A percentile compares a stretch with the other conserved stretches of the same genome.
Evolutionary conservation across 1,140 invertebrate species (phyloP).

Genomic region (Drosophila ficusphila): DNA sequence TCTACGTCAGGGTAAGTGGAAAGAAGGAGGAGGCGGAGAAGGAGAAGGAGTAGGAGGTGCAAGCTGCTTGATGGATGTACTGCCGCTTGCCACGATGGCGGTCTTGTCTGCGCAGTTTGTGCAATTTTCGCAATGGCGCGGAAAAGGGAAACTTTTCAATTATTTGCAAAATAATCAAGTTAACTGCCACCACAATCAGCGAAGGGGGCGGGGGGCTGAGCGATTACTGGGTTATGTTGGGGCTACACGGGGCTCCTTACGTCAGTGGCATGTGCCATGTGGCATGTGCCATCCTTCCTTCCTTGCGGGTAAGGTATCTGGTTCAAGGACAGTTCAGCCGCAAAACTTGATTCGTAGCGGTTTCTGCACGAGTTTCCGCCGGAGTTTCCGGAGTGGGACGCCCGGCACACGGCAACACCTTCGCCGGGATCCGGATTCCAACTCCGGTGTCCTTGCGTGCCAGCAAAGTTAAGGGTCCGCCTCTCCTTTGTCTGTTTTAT

Average conservation of each 20-base stretch:
- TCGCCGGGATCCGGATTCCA: slow-evolving; percentile 22
- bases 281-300: not conserved
- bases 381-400: slow-evolving; percentile 30
- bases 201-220: slow-evolving; percentile 2
- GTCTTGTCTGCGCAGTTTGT: slow-evolving; percentile 56
- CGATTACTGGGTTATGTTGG: slow-evolving; percentile 10
- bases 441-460: slow-evolving; percentile 62
- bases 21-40: slow-evolving; percentile 32
- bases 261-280: slow-evolving; percentile 26
- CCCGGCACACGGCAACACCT: slow-evolving; percentile 64
- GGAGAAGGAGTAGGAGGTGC: not conserved
- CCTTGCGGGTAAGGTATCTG: slow-evolving; percentile 48
- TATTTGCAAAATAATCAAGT: slow-evolving; percentile 81
- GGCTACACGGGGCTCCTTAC: not conserved
- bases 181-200: slow-evolving; percentile 66
- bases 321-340: slow-evolving; percentile 70
- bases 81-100: slow-evolving; percentile 24
- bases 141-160: slow-evolving; percentile 72
- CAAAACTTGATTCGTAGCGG: slow-evolving; percentile 71
- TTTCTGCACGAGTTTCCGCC: slow-evolving; percentile 52
- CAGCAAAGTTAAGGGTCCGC: slow-evolving; percentile 45
- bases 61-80: slow-evolving; percentile 24
- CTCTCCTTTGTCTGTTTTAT: slow-evolving; percentile 46
- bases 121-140: slow-evolving; percentile 60
- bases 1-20: slow-evolving; percentile 40